These are phyloP conservation scores for Netta rufina DNA, from an alignment of 2,797 vertebrate species.

Conservation along the genomic window DNA sequence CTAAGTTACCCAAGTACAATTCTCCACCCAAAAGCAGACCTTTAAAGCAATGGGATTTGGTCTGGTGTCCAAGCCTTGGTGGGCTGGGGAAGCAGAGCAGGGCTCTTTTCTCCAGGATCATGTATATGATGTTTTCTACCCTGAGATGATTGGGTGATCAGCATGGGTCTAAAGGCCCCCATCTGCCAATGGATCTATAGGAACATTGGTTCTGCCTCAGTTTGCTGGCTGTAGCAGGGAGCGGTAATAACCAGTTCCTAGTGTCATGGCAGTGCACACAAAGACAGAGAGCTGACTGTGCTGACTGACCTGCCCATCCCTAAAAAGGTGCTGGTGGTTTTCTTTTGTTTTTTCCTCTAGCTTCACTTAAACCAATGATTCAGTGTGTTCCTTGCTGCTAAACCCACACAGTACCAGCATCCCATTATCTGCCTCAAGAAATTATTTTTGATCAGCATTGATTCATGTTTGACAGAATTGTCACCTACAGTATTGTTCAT, in stretches of 20 bases:
- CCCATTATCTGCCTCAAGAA: neutral
- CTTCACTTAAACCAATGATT: neutral
- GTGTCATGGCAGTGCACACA: neutral
- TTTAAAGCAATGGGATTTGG: neutral
- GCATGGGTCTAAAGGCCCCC: neutral
- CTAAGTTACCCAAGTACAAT: neutral
- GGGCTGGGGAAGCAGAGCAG: neutral
- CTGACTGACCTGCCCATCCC: neutral
- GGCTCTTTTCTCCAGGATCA: neutral
- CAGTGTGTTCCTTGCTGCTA: neutral
- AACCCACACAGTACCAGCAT: neutral
- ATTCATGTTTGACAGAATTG: constrained; percentile 8
- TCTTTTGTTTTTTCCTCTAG: neutral
- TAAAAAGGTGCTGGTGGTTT: neutral
- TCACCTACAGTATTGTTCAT: constrained; percentile 4
- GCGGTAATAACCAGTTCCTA: neutral
- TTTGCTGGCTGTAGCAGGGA: neutral
- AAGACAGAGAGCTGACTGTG: neutral
- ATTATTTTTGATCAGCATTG: neutral
- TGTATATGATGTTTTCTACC: neutral
- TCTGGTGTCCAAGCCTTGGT: too few species aligned
- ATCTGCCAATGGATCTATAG: neutral
- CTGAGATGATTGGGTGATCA: neutral
- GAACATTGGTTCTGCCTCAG: neutral
- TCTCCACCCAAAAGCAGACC: neutral